Percentiles rank a stretch among this genome's conserved stretches.
Conservation (phyloP, 2,888 invertebrate species). For the Leucoptera coffeella region DNA sequence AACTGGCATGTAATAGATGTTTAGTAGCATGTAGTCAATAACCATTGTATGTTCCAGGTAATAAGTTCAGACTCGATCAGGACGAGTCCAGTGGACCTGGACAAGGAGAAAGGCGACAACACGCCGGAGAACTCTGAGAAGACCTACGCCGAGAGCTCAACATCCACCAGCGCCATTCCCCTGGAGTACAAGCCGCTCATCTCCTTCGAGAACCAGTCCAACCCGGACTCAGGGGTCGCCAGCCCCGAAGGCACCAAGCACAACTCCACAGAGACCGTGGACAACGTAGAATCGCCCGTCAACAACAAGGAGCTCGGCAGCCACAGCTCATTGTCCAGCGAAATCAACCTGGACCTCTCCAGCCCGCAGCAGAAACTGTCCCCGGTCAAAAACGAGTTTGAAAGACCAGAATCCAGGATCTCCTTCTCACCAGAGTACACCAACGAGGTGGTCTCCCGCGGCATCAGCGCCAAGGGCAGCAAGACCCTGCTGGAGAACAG, state of each 20-base stretch:
- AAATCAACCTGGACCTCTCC: conserved; percentile 50
- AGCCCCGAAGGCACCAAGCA: conserved; percentile 54
- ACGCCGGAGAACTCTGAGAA: conserved; percentile 54
- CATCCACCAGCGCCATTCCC: conserved; percentile 22
- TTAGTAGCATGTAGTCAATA: too few relatives aligned
- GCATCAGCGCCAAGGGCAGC: conserved; percentile 32
- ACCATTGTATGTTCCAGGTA: not conserved
- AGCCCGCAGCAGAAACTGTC: conserved; percentile 38
- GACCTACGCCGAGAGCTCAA: conserved; percentile 37
- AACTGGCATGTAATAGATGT: too few relatives aligned
- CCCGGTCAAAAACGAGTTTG: conserved; percentile 25
- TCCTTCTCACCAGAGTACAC: conserved; percentile 32
- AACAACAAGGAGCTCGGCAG: conserved; percentile 39
- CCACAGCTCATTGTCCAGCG: conserved; percentile 46
- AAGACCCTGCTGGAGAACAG: conserved; percentile 27
- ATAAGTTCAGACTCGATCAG: conserved; percentile 40
- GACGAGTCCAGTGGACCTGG: conserved; percentile 35
- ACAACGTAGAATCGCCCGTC: conserved; percentile 37
- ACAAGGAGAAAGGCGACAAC: conserved; percentile 51
- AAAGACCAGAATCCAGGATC: conserved; percentile 23
- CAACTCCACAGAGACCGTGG: conserved; percentile 45
- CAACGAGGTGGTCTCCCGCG: conserved; percentile 32
- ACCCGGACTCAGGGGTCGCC: conserved; percentile 48
- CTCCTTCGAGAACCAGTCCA: conserved; percentile 31
- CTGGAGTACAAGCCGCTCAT: conserved; percentile 36